Base-by-base conservation (phyloP, 2,113 vertebrate species). In the Takifugu bimaculatus region DNA sequence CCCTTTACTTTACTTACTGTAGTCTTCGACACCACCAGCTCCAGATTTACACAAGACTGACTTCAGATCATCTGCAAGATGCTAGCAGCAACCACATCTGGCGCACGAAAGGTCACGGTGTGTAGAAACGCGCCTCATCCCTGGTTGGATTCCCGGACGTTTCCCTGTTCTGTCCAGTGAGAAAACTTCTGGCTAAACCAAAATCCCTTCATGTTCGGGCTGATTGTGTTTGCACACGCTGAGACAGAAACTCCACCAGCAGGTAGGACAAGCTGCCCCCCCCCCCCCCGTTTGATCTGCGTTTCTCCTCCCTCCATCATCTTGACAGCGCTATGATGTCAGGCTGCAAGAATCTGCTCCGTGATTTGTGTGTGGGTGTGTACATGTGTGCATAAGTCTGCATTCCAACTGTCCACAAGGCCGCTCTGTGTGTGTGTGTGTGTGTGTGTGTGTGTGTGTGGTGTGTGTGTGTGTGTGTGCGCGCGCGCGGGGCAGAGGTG, bases 271-370 rank as follows among this genome's bases (percentile, higher is more conserved):
- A 47, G 57, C 72, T 43, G n/a, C 13, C 52, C 61, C 71, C 55
- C n/a, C n/a, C n/a, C n/a, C 57, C 69, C 62, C 61, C 68, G 35
- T 84, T 85, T 84, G 87, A 90, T 86, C 87, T 82, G 52, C 72
- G 72, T 83, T 83, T 86, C 90, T 88, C 90, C 85, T 66, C 63
- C 88, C 93, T 96, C 92, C 92, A 91, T 96, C 94, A 93, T 79
- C 75, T 85, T 75, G 87, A 91, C 89, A 90, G 86, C 56, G 72
- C 84, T 73, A 57, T 95, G 93, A 96, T 88, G 91, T 89, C 92
- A 94, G 70, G 63, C 63, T 6, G 68, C 65, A 93, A 89, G 93
- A 94, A 97, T 95, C 89, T 90, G 67, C 73, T 74, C 70, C 60
- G 87, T 91, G 92, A 92, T 93, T 91, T 80, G 65, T 71, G 62